Evolutionary conservation across 2,888 invertebrate genomes (phyloP).

Genomic region (Eupithecia exiguata): DNA sequence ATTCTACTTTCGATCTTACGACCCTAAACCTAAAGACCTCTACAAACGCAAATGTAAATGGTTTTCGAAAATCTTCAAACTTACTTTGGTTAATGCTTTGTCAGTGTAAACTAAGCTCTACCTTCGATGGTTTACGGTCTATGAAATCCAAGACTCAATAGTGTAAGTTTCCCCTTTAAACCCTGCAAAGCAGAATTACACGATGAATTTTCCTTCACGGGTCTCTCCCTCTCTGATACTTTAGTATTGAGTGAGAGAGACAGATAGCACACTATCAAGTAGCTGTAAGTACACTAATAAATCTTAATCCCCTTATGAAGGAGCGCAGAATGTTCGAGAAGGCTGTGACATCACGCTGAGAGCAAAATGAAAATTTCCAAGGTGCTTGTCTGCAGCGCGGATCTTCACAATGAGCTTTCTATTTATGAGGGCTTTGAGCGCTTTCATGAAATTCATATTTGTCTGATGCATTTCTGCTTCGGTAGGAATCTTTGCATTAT

Average conservation of each 20-base stretch:
- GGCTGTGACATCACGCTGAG: conserved; percentile 60
- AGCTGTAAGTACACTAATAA: conserved; percentile 59
- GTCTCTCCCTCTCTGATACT: conserved; percentile 43
- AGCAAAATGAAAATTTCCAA: conserved; percentile 48
- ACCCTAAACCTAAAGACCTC: conserved; percentile 23
- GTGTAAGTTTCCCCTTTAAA: conserved; percentile 55
- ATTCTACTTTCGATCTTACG: conserved; percentile 34
- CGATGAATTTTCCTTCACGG: conserved; percentile 44
- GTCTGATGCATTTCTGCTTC: neutral
- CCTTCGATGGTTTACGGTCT: neutral
- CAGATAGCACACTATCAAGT: conserved; percentile 40
- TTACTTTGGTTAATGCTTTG: neutral
- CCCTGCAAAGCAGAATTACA: conserved; percentile 51
- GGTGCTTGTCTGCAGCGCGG: conserved; percentile 15
- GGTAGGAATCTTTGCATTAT: neutral
- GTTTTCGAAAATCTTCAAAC: conserved; percentile 3
- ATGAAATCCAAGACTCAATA: neutral
- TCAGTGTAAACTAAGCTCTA: conserved; percentile 32
- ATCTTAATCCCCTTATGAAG: conserved; percentile 60
- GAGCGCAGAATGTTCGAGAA: conserved; percentile 44
- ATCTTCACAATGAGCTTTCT: conserved; percentile 19
- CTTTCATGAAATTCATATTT: neutral
- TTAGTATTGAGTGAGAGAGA: conserved; percentile 37
- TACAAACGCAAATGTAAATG: conserved; percentile 33
- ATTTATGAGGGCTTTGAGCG: conserved; percentile 9